Percentiles rank a stretch among this genome's conserved stretches.
These are phyloP conservation scores for Zhengitettix transpicula DNA, from an alignment of 2,888 invertebrate species.

Conservation along the genomic window DNA sequence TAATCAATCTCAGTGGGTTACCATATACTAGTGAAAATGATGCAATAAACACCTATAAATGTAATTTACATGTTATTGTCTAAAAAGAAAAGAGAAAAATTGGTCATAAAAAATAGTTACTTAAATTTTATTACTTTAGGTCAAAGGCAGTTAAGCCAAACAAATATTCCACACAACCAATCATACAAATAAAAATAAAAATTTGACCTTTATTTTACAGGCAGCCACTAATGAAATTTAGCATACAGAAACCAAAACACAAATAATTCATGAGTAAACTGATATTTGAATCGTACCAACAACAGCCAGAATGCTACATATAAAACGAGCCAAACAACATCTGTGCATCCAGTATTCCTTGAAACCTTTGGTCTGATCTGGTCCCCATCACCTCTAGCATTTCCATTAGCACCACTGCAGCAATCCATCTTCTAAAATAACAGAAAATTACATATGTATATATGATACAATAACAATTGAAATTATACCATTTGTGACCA, in stretches of 20 bases:
- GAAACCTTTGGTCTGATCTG: not conserved
- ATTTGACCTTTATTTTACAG: no score
- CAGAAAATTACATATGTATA: no score
- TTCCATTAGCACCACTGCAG: constrained; percentile 22
- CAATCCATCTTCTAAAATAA: not conserved
- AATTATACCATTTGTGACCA: no score
- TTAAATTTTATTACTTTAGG: no score
- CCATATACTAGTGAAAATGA: constrained; percentile 80
- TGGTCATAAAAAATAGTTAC: no score
- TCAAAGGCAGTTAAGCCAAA: no score
- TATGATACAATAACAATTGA: no score
- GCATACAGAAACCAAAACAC: not conserved
- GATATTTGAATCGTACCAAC: constrained; percentile 42
- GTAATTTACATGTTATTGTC: constrained; percentile 8
- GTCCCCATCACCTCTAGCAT: constrained; percentile 17
- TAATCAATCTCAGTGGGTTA: constrained; percentile 67
- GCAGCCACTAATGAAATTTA: no score
- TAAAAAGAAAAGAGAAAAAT: no score
- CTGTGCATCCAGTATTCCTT: constrained; percentile 56
- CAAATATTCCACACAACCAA: no score
- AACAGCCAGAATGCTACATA: constrained; percentile 68
- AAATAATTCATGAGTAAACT: not conserved
- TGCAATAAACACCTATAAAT: constrained; percentile 56
- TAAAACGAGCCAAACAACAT: constrained; percentile 62
- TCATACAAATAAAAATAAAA: no score